Base-by-base conservation (phyloP, 1,140 invertebrate species). In the Venturia canescens region DNA sequence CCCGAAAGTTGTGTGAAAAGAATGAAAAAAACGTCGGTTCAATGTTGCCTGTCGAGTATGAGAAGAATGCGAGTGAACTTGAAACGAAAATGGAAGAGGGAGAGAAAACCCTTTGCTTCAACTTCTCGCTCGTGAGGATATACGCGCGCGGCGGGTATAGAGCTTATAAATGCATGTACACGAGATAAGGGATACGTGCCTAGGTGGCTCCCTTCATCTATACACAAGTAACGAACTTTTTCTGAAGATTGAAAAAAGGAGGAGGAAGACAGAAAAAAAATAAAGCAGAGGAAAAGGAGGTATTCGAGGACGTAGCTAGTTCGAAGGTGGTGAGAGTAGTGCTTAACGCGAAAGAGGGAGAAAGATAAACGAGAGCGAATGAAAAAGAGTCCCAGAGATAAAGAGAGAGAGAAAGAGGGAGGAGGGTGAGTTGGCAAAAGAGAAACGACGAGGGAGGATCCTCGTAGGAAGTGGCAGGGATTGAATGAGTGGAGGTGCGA, bases 191-290 rank as follows among this genome's bases (percentile, higher is more conserved):
- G 60, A 80, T 74, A 76, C 79, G 76, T 80, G 77, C 76, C 63
- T 81, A 81, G 79, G 75, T 83, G 78, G 81, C 66, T 69, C 23
- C 31, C 60, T 26, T 63, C 60, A 63, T 63, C 21, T 18, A n/a
- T 79, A 71, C 27, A 26, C n/a, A 26, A 44, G 53, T 70, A 26
- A 38, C 34, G 57, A 69, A 71, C 66, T 23, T 53, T 80, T 80
- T 44, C 67, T 72, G 27, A 80, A 80, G 66, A 71, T 44, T 34
- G 53, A 31, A 57, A 70, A 31, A 53, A 70, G n/a, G n/a, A 21
- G 27, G 69, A 67, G 60, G 23, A 63, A 23, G 60, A 13, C 60
- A 63, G 23, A 63, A 15, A 26, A 27, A 63, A 63, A 63, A 63
- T 26, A 63, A 63, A 63, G 23, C 23, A 26, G 23, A 63, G 60